A percentile compares a stretch with the other conserved stretches of the same genome.
Evolutionary conservation across 2,888 invertebrate genomes (phyloP).

Genomic region (Hypomecis punctinalis): DNA sequence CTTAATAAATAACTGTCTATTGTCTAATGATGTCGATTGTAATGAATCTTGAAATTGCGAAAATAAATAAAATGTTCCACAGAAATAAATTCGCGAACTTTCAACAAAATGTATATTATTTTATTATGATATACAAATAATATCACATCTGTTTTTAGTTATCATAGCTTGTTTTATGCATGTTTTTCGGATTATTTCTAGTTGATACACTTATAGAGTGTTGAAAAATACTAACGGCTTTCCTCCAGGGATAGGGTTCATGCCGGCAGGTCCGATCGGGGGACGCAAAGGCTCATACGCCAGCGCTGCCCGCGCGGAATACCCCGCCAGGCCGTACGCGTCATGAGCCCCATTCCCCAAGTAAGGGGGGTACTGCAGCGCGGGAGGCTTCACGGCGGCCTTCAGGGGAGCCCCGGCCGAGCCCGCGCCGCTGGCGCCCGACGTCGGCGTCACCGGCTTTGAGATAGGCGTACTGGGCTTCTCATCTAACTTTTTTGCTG

Average conservation of each 20-base stretch:
- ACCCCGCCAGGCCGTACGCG: constrained; percentile 80
- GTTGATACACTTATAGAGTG: background rate
- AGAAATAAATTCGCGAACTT: no score
- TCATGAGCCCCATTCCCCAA: constrained; percentile 81
- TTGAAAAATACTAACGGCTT: constrained; percentile 90
- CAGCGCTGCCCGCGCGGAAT: constrained; percentile 79
- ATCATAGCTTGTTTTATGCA: no score
- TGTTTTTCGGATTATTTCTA: no score
- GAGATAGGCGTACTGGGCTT: constrained; percentile 96
- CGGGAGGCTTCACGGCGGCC: constrained; percentile 86
- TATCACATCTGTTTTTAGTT: no score
- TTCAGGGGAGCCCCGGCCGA: constrained; percentile 84
- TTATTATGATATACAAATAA: no score
- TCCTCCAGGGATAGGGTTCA: constrained; percentile 91
- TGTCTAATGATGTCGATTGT: no score
- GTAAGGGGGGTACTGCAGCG: constrained; percentile 88
- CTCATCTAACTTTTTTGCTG: constrained; percentile 94
- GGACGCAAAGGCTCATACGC: constrained; percentile 81
- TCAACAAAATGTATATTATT: no score
- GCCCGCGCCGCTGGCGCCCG: constrained; percentile 86
- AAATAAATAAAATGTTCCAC: no score
- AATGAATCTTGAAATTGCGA: no score
- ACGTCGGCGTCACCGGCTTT: constrained; percentile 95
- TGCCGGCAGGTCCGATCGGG: constrained; percentile 82
- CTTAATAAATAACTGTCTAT: no score